Percentiles rank a stretch among this genome's conserved stretches.
phyloP scores from a whole-genome alignment of 2,113 vertebrate species.

The Rhadina sibilatrix region DNA sequence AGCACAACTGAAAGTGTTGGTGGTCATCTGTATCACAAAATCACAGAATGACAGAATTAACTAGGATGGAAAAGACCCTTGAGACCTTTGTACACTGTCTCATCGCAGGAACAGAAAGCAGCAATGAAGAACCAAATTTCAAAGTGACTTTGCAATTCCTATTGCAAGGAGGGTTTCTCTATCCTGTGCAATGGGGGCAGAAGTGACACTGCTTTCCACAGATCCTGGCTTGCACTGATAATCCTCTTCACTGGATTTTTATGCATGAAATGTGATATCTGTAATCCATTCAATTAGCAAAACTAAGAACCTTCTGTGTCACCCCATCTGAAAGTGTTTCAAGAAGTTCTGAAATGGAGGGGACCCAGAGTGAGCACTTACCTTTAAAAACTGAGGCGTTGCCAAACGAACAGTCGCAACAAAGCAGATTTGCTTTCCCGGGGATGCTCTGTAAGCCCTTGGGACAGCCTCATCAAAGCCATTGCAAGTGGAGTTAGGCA shows the following conservation, averaged over 20 bases:
- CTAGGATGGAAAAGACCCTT: neutral
- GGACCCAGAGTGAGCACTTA: neutral
- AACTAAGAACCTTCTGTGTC: neutral
- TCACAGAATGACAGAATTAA: neutral
- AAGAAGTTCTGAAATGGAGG: neutral
- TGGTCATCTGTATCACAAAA: neutral
- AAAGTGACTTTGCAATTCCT: neutral
- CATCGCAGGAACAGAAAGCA: neutral
- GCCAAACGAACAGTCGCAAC: constrained; percentile 82
- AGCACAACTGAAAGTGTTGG: neutral
- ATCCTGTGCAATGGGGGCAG: neutral
- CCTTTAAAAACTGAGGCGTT: constrained; percentile 83
- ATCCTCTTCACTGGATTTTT: constrained; percentile 39
- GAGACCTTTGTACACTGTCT: neutral
- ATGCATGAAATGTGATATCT: constrained; percentile 39
- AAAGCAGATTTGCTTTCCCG: constrained; percentile 77
- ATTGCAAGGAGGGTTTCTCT: neutral
- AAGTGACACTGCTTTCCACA: neutral
- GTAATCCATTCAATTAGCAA: constrained; percentile 52
- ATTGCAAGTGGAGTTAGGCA: constrained; percentile 77
- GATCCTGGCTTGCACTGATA: neutral
- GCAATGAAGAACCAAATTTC: neutral
- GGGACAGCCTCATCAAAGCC: constrained; percentile 76
- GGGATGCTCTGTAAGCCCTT: constrained; percentile 70
- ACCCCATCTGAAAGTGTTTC: neutral